Percentiles rank a stretch among this genome's conserved stretches.
phyloP scores from a whole-genome alignment of 1,140 invertebrate species.

The Cydia pomonella region DNA sequence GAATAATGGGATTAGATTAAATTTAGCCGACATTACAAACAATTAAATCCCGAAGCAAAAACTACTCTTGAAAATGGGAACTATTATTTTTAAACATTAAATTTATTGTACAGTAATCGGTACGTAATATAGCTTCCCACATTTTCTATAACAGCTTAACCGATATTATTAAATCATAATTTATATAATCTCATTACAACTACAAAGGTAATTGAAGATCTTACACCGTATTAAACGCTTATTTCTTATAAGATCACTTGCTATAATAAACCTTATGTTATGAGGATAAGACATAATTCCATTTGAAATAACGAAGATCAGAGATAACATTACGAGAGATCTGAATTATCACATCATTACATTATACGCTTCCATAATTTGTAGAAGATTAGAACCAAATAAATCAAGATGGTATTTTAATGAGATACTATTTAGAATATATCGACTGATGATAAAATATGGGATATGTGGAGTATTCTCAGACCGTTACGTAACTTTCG shows the following conservation, averaged over 20 bases:
- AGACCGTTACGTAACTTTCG: neutral
- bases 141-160: neutral
- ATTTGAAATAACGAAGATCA: neutral
- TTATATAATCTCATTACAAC: conserved; percentile 4
- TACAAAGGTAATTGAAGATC: neutral
- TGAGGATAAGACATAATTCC: neutral
- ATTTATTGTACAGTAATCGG: neutral
- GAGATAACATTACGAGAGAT: conserved; percentile 1
- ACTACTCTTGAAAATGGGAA: too few relatives aligned
- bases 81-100: too few relatives aligned
- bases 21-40: neutral
- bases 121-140: neutral
- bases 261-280: neutral
- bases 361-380: conserved; percentile 21
- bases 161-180: conserved; percentile 8
- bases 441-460: conserved; percentile 51
- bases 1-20: neutral
- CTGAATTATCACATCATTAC: conserved; percentile 21
- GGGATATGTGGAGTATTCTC: neutral
- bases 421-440: conserved; percentile 39
- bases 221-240: neutral
- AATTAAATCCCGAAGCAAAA: neutral
- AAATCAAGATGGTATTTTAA: conserved; percentile 36
- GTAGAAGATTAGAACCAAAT: conserved; percentile 14
- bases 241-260: neutral